A percentile compares a stretch with the other conserved stretches of the same genome.
Evolutionary conservation across 1,140 invertebrate species (phyloP).

Genomic region (Asobara japonica): DNA sequence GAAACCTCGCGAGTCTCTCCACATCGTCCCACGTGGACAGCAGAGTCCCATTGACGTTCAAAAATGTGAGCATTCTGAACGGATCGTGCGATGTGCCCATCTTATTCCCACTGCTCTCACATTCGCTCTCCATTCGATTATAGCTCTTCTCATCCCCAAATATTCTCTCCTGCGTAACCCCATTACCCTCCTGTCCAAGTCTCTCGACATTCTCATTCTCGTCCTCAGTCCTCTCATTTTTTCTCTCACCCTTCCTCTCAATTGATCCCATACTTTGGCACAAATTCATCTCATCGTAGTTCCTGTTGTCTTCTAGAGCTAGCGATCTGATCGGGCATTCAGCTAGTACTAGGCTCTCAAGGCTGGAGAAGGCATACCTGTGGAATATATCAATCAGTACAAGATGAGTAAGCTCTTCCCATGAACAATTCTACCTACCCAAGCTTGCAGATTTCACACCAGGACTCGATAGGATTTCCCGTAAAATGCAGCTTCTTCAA

Average conservation of each 20-base stretch:
- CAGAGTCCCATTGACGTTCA: constrained; percentile 87
- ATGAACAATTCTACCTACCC: too few species aligned
- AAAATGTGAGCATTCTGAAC: constrained; percentile 77
- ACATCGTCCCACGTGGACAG: constrained; percentile 89
- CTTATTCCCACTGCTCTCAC: constrained; percentile 58
- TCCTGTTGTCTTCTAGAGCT: constrained; percentile 60
- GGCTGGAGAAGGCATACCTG: constrained; percentile 83
- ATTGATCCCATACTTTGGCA: constrained; percentile 51
- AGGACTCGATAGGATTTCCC: constrained; percentile 83
- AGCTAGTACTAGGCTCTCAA: constrained; percentile 85
- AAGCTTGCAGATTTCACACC: constrained; percentile 84
- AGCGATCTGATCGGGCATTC: constrained; percentile 82
- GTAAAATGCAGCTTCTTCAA: constrained; percentile 83
- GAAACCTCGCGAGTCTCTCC: constrained; percentile 83
- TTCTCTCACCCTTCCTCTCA: too few species aligned
- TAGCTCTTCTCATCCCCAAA: constrained; percentile 53
- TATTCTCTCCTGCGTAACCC: constrained; percentile 34
- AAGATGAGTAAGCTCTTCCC: too few species aligned
- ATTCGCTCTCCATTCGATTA: constrained; percentile 64
- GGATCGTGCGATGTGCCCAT: constrained; percentile 66
- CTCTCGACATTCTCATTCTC: constrained; percentile 37
- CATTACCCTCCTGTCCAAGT: constrained; percentile 28
- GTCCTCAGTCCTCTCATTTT: constrained; percentile 25
- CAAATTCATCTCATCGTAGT: constrained; percentile 55
- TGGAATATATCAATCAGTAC: too few species aligned